Evolutionary conservation across 2,797 vertebrate species (phyloP).

Genomic region (Scolopax rusticola): DNA sequence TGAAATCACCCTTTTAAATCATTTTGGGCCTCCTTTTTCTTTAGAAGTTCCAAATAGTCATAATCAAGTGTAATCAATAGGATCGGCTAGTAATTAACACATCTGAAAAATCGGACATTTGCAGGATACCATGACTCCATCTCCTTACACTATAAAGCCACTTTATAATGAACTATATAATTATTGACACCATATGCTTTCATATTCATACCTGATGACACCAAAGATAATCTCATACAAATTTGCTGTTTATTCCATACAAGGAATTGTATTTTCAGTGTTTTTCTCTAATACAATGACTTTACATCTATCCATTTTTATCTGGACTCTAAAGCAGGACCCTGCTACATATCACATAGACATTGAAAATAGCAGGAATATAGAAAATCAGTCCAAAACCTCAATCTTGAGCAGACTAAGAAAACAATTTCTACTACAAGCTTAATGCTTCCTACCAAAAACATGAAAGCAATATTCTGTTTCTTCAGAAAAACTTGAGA

Average conservation of each 20-base stretch:
- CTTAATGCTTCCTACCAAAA: neutral
- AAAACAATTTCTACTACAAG: neutral
- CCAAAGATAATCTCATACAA: neutral
- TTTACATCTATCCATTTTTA: neutral
- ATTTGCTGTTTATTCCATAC: neutral
- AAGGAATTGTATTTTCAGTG: accelerated
- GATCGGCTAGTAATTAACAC: neutral
- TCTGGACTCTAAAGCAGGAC: neutral
- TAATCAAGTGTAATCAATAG: neutral
- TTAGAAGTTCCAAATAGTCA: neutral
- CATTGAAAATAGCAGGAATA: neutral
- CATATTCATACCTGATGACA: neutral
- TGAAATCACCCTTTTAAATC: neutral
- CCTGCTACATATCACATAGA: neutral
- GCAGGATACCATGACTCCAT: neutral
- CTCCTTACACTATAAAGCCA: neutral
- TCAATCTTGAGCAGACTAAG: neutral
- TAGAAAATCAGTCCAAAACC: neutral
- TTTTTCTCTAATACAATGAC: neutral
- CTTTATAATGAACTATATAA: neutral
- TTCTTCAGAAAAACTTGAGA: neutral
- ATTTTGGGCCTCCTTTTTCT: neutral
- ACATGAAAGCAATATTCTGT: neutral
- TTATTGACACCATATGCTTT: neutral
- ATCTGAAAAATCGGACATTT: neutral